Conservation (phyloP, 2,113 vertebrate genomes). For the Malurus elegans region DNA sequence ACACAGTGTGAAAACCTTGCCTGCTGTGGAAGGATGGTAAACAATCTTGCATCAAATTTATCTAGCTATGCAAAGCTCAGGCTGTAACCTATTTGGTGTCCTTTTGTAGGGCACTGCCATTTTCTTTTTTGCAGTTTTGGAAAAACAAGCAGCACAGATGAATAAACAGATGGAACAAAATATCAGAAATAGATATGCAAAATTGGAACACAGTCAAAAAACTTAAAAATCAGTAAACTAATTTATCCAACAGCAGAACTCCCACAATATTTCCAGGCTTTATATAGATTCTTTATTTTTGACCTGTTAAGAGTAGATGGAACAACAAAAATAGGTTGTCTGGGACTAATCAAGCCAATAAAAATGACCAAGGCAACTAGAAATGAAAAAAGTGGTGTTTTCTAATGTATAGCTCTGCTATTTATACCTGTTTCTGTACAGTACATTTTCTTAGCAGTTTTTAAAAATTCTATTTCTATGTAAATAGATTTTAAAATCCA, state of each 20-base stretch:
- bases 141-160: background rate
- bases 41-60: background rate
- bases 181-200: background rate
- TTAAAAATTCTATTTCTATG: background rate
- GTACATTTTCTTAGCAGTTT: background rate
- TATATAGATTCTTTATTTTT: slow-evolving; percentile 7
- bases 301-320: background rate
- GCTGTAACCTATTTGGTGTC: background rate
- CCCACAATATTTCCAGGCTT: background rate
- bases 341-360: slow-evolving; percentile 1
- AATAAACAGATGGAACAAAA: background rate
- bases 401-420: background rate
- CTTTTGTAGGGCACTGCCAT: background rate
- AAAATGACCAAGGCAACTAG: background rate
- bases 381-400: background rate
- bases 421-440: background rate
- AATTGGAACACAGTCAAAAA: background rate
- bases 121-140: background rate
- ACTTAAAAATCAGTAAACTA: background rate
- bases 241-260: background rate
- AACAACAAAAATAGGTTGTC: background rate
- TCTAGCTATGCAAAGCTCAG: background rate
- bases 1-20: background rate
- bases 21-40: background rate
- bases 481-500: background rate